Evolutionary conservation across 2,888 invertebrate species (phyloP).

Genomic region (Pteria penguin): DNA sequence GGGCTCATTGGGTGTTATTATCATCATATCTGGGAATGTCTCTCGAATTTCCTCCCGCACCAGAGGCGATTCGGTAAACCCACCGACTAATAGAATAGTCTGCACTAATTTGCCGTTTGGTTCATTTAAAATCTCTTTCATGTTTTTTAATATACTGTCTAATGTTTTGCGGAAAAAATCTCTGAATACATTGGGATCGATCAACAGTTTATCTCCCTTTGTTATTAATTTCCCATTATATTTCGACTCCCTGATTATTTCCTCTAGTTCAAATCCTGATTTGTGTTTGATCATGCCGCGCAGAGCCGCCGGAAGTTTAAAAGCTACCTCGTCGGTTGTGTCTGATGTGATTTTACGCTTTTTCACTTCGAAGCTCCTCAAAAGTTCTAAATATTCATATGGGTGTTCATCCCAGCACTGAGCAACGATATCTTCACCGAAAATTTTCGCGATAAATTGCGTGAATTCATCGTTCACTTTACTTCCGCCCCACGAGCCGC

Average conservation of each 20-base stretch:
- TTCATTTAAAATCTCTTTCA: conserved; percentile 24
- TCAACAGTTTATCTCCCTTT: conserved; percentile 29
- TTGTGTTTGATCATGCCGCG: conserved; percentile 7
- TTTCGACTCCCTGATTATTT: conserved; percentile 12
- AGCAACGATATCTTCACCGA: conserved; percentile 27
- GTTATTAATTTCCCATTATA: conserved; percentile 18
- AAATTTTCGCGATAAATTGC: conserved; percentile 20
- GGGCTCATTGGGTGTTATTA: conserved; percentile 24
- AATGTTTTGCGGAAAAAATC: conserved; percentile 16
- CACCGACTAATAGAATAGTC: conserved; percentile 26
- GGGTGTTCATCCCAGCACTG: conserved; percentile 23
- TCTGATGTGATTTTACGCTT: conserved; percentile 25
- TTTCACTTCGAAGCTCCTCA: conserved; percentile 27
- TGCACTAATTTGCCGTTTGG: neutral
- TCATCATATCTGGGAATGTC: conserved; percentile 20
- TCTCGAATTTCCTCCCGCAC: conserved; percentile 7
- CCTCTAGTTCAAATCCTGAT: conserved; percentile 18
- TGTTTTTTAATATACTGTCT: conserved; percentile 16
- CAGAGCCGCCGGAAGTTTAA: conserved; percentile 24
- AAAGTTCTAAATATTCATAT: conserved; percentile 22
- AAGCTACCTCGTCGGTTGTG: conserved; percentile 10
- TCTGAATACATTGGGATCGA: conserved; percentile 18
- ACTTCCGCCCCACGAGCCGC: conserved; percentile 37
- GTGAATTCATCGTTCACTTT: conserved; percentile 32
- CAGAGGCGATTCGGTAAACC: conserved; percentile 28